phyloP scores from a whole-genome alignment of 2,888 invertebrate genomes.

The Elysia crispata region DNA sequence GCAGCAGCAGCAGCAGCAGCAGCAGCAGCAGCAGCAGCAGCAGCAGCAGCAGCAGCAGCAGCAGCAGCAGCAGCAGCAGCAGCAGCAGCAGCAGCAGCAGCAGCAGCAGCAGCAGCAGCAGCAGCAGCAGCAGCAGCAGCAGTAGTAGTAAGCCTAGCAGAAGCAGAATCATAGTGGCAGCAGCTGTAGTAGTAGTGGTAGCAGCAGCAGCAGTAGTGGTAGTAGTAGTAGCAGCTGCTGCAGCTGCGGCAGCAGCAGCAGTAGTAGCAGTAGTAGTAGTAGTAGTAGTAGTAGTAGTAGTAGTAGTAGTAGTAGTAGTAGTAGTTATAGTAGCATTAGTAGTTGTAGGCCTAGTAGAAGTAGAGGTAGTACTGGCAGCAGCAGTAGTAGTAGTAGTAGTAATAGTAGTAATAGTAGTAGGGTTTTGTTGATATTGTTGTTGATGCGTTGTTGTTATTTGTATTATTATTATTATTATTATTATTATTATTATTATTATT shows the following conservation, averaged over 20 bases:
- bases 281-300: conserved; percentile 10
- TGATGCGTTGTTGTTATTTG: no score
- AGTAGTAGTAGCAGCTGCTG: conserved; percentile 9
- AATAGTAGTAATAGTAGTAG: no score
- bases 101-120: no score
- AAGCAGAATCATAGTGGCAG: neutral
- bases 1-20: neutral
- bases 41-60: neutral
- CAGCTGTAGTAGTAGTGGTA: neutral
- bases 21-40: neutral
- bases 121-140: conserved; percentile 5
- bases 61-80: neutral
- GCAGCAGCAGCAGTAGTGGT: neutral
- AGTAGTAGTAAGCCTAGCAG: conserved; percentile 9
- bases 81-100: neutral
- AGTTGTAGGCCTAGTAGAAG: no score
- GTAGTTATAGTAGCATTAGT: no score
- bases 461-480: no score
- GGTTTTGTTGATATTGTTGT: no score
- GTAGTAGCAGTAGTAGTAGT: conserved; percentile 11
- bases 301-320: no score
- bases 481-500: no score
- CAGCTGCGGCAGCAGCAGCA: neutral
- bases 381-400: no score
- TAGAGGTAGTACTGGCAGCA: no score